Base-by-base conservation (phyloP, 2,888 invertebrate species). In the Tiliacea aurago region DNA sequence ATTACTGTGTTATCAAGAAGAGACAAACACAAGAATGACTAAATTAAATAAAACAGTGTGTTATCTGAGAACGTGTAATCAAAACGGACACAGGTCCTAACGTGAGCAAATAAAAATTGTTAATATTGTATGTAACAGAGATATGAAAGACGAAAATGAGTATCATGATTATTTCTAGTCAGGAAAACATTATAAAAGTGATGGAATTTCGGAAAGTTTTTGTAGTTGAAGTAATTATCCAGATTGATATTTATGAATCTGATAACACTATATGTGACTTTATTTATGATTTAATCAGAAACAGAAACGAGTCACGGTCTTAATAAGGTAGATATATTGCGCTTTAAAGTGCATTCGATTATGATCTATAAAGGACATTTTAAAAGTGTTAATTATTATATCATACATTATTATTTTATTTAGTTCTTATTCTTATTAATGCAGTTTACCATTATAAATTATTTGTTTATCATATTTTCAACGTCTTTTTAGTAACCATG, bases 31-130 rank as follows among this genome's bases (percentile, higher is more conserved):
- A 86, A 86, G 92, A 90, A 92, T 91, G 90, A 88, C 88, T 89
- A 91, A 93, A 94, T 94, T 93, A 95, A 95, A 95, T 95, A 95
- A 90, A 81, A 91, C 91, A 87, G 84, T 86, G 87, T 91, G 92
- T 94, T 95, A 95, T 94, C 95, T 91, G 80, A 88, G 86, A 87
- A 92, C 91, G 88, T 89, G 92, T 89, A 93, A 93, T 93, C 91
- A 91, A 91, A 92, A 95, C 93, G 95, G 95, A 95, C 95, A 95
- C 81, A 91, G 92, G 91, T 90, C 90, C 86, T 89, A 87, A 84
- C 80, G 84, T 83, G 83, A n/a, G 69, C 87, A 87, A 87, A 87
- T 87, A 86, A 87, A 84, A 82, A 69, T 84, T 73, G 77, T 83
- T 78, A 83, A 87, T 83, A 83, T 65, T 70, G n/a, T 59, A 78